Evolutionary conservation across 1,140 invertebrate species (phyloP).

Genomic region (Delia radicum): DNA sequence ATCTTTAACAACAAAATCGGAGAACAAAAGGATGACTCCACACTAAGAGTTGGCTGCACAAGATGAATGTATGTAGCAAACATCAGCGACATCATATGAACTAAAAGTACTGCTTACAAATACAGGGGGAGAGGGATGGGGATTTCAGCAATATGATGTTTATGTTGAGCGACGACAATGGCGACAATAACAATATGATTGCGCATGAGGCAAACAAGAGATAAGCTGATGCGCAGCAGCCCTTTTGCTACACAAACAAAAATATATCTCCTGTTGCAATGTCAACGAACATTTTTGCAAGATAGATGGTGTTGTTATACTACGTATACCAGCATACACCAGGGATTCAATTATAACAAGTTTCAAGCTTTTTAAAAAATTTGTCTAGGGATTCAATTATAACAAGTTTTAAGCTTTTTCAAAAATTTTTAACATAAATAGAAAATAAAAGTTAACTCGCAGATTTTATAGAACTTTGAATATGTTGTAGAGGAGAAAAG

Average conservation of each 20-base stretch:
- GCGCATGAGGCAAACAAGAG: conserved; percentile 14
- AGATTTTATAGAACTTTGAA: too few species aligned
- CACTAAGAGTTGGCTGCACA: neutral
- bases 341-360: too few species aligned
- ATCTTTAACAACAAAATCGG: neutral
- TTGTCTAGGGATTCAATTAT: too few species aligned
- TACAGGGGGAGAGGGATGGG: neutral
- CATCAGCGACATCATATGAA: neutral
- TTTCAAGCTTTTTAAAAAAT: too few species aligned
- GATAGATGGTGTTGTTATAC: neutral
- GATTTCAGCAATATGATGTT: conserved; percentile 5
- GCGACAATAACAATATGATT: conserved; percentile 20
- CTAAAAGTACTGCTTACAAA: neutral
- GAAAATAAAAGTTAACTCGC: too few species aligned
- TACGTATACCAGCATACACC: too few species aligned
- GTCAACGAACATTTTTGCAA: neutral
- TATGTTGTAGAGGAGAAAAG: too few species aligned
- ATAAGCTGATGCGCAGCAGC: conserved; percentile 21
- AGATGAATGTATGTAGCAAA: neutral
- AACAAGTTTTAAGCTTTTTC: too few species aligned
- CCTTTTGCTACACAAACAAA: neutral
- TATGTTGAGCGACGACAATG: conserved; percentile 9
- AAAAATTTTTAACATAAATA: too few species aligned
- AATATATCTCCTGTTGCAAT: conserved; percentile 11
- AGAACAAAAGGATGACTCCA: conserved; percentile 10